These are phyloP conservation scores for Zosterops japonicus DNA, from an alignment of 2,113 vertebrate genomes.

Conservation along the genomic window DNA sequence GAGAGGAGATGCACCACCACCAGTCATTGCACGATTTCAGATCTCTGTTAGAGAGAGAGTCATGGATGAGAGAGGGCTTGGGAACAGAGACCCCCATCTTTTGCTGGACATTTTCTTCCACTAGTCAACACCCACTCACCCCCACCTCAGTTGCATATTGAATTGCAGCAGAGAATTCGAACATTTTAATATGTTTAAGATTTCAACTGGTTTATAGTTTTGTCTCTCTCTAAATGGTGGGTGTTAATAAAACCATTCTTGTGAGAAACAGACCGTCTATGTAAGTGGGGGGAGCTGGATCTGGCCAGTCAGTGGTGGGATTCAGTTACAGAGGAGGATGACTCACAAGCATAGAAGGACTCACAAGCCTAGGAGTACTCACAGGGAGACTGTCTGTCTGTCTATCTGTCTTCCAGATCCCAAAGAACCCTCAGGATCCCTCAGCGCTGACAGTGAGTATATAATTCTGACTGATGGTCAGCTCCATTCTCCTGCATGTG, in stretches of 20 bases:
- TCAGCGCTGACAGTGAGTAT: neutral
- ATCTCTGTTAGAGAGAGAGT: neutral
- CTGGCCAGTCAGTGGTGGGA: neutral
- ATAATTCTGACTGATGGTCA: neutral
- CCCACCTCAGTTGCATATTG: neutral
- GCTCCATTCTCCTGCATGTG: neutral
- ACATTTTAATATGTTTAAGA: neutral
- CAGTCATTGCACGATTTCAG: neutral
- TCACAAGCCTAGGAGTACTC: neutral
- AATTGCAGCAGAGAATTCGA: neutral
- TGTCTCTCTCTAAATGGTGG: neutral
- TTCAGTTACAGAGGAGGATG: neutral
- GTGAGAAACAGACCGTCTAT: neutral
- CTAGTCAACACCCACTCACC: neutral
- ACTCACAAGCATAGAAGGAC: neutral
- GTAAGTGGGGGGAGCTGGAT: neutral
- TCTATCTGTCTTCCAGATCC: conserved; percentile 38
- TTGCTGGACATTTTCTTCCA: neutral
- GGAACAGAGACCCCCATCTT: neutral
- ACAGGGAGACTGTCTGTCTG: neutral
- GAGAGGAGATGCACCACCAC: neutral
- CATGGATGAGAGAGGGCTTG: neutral
- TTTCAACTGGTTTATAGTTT: neutral
- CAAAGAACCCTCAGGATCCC: neutral
- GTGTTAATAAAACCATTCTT: neutral